Percentiles rank a stretch among this genome's conserved stretches.
Evolutionary conservation across 2,888 invertebrate genomes (phyloP).

Genomic region (Odontocerum albicorne): DNA sequence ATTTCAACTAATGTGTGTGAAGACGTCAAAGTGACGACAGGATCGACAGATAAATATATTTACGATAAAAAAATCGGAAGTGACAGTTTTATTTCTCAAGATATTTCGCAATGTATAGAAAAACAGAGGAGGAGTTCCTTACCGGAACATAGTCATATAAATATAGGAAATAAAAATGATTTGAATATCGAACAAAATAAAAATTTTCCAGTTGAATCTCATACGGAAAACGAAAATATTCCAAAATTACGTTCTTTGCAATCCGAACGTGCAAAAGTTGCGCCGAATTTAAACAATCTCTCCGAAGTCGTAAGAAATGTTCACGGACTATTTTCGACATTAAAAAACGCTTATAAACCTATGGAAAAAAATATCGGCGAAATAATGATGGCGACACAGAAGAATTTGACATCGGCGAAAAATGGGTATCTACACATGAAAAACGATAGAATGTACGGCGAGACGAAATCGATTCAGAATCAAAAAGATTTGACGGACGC

Average conservation of each 20-base stretch:
- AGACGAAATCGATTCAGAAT: constrained; percentile 1
- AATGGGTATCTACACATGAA: constrained; percentile 26
- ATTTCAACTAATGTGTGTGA: neutral
- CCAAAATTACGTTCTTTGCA: constrained; percentile 8
- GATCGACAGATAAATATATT: neutral
- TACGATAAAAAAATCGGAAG: neutral
- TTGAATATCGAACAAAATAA: neutral
- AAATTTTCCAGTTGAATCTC: constrained; percentile 6
- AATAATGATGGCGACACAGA: constrained; percentile 32
- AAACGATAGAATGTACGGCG: neutral
- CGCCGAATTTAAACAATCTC: constrained; percentile 28
- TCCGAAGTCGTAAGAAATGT: constrained; percentile 50
- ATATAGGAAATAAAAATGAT: too few species aligned
- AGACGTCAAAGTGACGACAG: neutral
- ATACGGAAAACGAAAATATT: constrained; percentile 1
- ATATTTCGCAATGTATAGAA: neutral
- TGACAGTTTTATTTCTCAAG: neutral
- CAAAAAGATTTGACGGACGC: constrained; percentile 13
- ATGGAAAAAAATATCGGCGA: constrained; percentile 33
- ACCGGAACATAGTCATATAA: constrained; percentile 12
- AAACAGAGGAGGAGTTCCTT: constrained; percentile 23
- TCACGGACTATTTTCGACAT: constrained; percentile 54
- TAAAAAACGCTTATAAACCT: constrained; percentile 50
- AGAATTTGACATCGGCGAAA: constrained; percentile 28
- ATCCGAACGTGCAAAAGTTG: constrained; percentile 20